Conservation (phyloP, 2,888 invertebrate species). For the Alloplasta piceator region DNA sequence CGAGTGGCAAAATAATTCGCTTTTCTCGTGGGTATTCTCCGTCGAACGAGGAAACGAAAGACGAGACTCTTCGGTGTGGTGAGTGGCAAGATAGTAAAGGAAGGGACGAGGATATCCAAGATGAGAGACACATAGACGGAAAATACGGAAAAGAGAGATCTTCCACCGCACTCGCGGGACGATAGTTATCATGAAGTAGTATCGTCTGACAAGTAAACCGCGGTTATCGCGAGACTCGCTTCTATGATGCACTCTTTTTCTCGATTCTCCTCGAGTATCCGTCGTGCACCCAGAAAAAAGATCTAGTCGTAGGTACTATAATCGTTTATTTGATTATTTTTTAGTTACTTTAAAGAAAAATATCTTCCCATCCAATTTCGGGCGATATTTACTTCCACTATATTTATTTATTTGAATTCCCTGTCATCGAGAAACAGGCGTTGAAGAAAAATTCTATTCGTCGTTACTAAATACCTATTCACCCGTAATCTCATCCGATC, state of each 20-base stretch:
- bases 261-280: slow-evolving; percentile 13
- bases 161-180: slow-evolving; percentile 56
- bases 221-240: slow-evolving; percentile 68
- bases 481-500: no score
- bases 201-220: slow-evolving; percentile 66
- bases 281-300: no score
- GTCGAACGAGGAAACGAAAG: slow-evolving; percentile 62
- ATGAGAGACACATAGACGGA: slow-evolving; percentile 15
- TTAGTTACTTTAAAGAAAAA: no score
- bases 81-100: slow-evolving; percentile 2
- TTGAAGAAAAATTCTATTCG: no score
- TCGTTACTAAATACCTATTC: no score
- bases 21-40: slow-evolving; percentile 32
- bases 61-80: slow-evolving; percentile 49
- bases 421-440: no score
- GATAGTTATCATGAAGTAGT: slow-evolving; percentile 46
- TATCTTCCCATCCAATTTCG: no score
- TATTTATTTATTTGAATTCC: no score
- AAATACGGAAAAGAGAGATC: slow-evolving; percentile 38
- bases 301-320: no score
- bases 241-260: slow-evolving; percentile 31
- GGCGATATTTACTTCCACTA: no score
- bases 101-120: background rate
- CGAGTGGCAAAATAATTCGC: slow-evolving; percentile 52
- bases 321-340: no score